A percentile compares a stretch with the other conserved stretches of the same genome.
Conservation (phyloP, 23 tunicate genomes). For the Phallusia fumigata region DNA sequence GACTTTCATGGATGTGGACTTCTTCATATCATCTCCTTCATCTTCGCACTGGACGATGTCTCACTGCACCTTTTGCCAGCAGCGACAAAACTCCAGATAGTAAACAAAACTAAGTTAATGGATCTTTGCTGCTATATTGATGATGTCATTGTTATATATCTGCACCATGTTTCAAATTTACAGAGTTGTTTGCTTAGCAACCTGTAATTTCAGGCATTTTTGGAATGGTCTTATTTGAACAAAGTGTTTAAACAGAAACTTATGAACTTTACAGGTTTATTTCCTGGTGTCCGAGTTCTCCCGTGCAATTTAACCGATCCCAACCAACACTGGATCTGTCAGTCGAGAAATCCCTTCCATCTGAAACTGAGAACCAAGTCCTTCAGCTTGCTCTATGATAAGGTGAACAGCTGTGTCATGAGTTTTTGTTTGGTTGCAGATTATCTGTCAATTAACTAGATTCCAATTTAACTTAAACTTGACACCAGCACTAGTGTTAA, state of each 20-base stretch:
- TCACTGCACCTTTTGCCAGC: constrained; percentile 58
- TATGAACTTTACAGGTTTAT: constrained; percentile 16
- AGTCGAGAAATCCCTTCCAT: constrained; percentile 70
- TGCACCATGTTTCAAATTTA: no score
- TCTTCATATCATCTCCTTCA: constrained; percentile 75
- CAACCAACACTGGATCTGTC: constrained; percentile 83
- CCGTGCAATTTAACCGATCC: constrained; percentile 68
- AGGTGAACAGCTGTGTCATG: no score
- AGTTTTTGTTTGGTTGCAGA: no score
- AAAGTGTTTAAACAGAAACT: not conserved
- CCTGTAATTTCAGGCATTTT: not conserved
- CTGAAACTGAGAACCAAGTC: constrained; percentile 39
- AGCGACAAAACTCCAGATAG: constrained; percentile 23
- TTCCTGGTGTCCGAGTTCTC: constrained; percentile 55
- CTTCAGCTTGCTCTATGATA: not conserved
- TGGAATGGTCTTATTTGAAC: not conserved
- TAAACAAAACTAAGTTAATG: constrained; percentile 6
- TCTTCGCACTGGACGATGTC: constrained; percentile 57
- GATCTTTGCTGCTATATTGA: no score
- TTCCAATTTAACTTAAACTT: no score
- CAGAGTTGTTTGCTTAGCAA: no score
- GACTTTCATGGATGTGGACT: constrained; percentile 63
- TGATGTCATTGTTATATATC: no score
- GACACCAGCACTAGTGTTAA: no score
- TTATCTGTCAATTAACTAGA: no score